Conservation (phyloP, 1,140 invertebrate species). For the Drosophila triauraria region DNA sequence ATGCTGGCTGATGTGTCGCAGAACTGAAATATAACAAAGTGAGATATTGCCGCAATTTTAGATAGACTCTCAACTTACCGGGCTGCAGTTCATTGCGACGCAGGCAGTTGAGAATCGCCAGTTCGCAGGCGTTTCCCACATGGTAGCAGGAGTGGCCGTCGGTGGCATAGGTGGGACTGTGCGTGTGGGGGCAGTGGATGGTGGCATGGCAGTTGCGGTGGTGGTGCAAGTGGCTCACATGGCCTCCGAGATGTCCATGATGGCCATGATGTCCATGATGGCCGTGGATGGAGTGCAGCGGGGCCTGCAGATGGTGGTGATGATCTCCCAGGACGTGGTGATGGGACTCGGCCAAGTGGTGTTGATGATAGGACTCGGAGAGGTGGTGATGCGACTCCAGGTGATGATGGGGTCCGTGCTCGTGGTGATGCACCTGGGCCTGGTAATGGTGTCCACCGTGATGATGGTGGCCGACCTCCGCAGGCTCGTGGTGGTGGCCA, state of each 20-base stretch:
- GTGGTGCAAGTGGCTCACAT: constrained; percentile 21
- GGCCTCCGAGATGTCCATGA: not conserved
- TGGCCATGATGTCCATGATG: not conserved
- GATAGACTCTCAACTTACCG: not conserved
- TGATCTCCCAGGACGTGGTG: constrained; percentile 11
- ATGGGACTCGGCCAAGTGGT: constrained; percentile 20
- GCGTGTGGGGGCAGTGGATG: constrained; percentile 33
- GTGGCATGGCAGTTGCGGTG: constrained; percentile 48
- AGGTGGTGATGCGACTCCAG: constrained; percentile 28
- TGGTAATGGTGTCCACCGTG: constrained; percentile 22
- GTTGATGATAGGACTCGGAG: constrained; percentile 23
- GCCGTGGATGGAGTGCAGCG: not conserved
- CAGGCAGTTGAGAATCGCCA: constrained; percentile 43
- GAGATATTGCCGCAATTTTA: not conserved
- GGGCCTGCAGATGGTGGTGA: constrained; percentile 12
- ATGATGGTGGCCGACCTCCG: constrained; percentile 7
- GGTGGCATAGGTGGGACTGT: constrained; percentile 34
- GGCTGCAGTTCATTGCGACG: constrained; percentile 44
- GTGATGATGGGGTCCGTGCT: constrained; percentile 33
- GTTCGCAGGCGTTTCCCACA: constrained; percentile 33
- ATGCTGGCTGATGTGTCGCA: constrained; percentile 30
- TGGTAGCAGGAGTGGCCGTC: constrained; percentile 39
- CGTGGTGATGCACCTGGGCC: constrained; percentile 19
- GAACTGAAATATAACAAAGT: constrained; percentile 12
- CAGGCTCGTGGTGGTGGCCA: constrained; percentile 6